Conservation (phyloP, 2,797 vertebrate genomes). For the Ctenosaura bakeri region DNA sequence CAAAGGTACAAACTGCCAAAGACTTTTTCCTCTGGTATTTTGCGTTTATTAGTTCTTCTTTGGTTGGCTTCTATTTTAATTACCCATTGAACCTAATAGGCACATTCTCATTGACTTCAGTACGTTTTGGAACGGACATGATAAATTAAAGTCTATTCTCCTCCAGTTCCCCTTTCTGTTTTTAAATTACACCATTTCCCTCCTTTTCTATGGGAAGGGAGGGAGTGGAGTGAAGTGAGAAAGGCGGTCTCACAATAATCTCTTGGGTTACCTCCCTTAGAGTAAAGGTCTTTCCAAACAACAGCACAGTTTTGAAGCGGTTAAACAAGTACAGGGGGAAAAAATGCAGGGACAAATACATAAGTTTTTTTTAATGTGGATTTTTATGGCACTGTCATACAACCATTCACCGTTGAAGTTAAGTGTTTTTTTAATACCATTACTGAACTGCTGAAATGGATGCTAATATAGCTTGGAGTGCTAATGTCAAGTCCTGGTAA, state of each 20-base stretch:
- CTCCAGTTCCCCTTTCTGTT: not conserved
- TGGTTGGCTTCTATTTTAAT: constrained; percentile 60
- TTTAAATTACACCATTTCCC: constrained; percentile 25
- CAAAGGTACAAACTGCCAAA: constrained; percentile 75
- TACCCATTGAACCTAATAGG: constrained; percentile 32
- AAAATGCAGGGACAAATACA: constrained; percentile 85
- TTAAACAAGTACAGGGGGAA: constrained; percentile 82
- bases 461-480: constrained; percentile 88
- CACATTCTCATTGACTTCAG: constrained; percentile 2
- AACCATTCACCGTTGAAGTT: constrained; percentile 86
- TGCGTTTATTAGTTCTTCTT: constrained; percentile 77
- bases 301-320: constrained; percentile 80
- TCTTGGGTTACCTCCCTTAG: constrained; percentile 41
- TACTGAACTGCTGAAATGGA: constrained; percentile 87
- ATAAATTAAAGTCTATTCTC: constrained; percentile 68
- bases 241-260: constrained; percentile 25
- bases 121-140: constrained; percentile 11
- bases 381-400: constrained; percentile 86
- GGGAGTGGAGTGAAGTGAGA: constrained; percentile 5
- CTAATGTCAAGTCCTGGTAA: constrained; percentile 88
- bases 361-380: constrained; percentile 85
- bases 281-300: constrained; percentile 64
- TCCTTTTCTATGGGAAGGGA: constrained; percentile 25
- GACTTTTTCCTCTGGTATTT: constrained; percentile 76
- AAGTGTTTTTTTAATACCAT: constrained; percentile 90